phyloP scores from a whole-genome alignment of 2,113 vertebrate genomes.

The Gasterosteus nipponicus region DNA sequence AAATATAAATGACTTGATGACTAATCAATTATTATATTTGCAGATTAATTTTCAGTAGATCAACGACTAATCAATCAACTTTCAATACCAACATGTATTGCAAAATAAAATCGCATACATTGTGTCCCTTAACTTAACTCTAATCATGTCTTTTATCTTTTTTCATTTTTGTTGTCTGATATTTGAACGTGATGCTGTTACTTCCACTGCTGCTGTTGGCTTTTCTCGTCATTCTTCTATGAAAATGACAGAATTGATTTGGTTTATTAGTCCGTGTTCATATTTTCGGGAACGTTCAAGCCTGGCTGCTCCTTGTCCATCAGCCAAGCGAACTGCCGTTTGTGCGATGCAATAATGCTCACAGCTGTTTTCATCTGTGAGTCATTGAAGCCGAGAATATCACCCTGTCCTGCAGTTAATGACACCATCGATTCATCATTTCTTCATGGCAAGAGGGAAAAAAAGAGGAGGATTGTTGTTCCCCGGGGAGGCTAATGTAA shows the following conservation, averaged over 20 bases:
- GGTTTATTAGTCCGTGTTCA: constrained; percentile 24
- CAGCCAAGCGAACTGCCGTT: constrained; percentile 45
- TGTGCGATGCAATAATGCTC: constrained; percentile 51
- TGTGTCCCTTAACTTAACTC: background rate
- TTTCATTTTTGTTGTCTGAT: background rate
- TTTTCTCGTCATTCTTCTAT: background rate
- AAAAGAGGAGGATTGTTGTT: constrained; percentile 13
- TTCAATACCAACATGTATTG: background rate
- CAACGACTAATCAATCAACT: background rate
- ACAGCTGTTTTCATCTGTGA: constrained; percentile 55
- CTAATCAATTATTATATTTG: background rate
- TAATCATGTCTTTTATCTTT: constrained; percentile 2
- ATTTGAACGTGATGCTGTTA: background rate
- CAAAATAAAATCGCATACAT: background rate
- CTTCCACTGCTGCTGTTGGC: background rate
- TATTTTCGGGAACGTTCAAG: constrained; percentile 24
- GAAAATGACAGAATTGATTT: background rate
- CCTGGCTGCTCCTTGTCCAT: constrained; percentile 38
- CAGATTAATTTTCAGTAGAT: background rate
- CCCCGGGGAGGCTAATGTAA: constrained; percentile 8
- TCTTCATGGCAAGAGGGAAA: constrained; percentile 8
- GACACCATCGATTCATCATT: constrained; percentile 58
- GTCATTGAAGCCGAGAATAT: constrained; percentile 54
- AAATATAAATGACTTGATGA: background rate
- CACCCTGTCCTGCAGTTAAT: constrained; percentile 58